phyloP scores from a whole-genome alignment of 2,113 vertebrate species.

The Tricholaema leucomelas region DNA sequence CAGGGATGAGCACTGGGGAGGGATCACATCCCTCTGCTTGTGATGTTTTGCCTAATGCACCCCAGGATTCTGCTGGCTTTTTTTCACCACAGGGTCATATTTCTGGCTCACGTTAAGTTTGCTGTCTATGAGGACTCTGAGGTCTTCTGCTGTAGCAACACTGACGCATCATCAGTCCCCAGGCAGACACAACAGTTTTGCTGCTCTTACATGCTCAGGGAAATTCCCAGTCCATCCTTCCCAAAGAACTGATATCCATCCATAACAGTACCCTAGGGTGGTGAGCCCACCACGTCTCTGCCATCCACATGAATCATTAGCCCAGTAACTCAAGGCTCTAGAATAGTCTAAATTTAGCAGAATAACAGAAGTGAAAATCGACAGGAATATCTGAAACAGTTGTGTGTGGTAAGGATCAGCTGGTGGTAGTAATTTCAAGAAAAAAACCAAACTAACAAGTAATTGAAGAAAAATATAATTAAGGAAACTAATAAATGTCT shows the following conservation, averaged over 20 bases:
- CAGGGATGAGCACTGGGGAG: too few relatives aligned
- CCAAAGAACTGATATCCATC: neutral
- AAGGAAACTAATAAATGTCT: neutral
- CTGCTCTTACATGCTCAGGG: neutral
- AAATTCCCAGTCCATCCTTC: neutral
- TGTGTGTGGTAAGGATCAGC: neutral
- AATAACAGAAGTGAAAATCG: neutral
- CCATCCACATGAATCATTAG: neutral
- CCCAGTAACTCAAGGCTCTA: neutral
- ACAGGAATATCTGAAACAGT: neutral
- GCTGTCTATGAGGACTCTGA: neutral
- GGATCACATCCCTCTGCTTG: too few relatives aligned
- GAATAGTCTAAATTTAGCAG: neutral
- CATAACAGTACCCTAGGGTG: rapidly evolving
- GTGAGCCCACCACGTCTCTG: neutral
- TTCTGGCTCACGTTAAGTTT: neutral
- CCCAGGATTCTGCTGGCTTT: neutral
- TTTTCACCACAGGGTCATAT: neutral
- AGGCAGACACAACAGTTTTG: neutral
- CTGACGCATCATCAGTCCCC: neutral
- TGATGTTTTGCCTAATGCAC: neutral
- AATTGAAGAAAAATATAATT: neutral
- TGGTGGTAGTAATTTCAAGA: neutral
- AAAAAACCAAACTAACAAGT: neutral
- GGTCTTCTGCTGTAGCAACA: neutral